A percentile compares a stretch with the other conserved stretches of the same genome.
Conservation (phyloP, 92 coral and sea anemone species). For the Zoanthus gigantus region DNA sequence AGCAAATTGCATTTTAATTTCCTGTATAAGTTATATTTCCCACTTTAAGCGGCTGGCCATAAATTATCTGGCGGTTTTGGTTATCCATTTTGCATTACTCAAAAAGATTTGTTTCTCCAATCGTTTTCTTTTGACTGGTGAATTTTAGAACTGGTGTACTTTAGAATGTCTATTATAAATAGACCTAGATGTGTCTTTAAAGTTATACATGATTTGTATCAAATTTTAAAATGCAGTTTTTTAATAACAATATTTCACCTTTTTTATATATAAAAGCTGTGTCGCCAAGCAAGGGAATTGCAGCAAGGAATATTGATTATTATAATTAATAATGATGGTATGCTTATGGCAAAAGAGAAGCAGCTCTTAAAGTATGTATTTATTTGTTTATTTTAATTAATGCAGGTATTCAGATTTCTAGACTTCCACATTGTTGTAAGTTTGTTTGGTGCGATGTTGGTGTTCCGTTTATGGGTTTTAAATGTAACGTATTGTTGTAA, state of each 20-base stretch:
- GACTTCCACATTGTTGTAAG: no score
- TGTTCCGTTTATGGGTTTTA: no score
- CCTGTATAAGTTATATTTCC: no score
- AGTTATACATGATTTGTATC: neutral
- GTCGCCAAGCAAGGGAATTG: conserved; percentile 13
- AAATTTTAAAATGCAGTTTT: neutral
- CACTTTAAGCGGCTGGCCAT: no score
- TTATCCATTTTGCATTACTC: no score
- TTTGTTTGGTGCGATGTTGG: no score
- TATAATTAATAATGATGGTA: neutral
- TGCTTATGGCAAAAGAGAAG: conserved; percentile 2
- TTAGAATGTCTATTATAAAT: neutral
- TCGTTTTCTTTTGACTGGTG: no score
- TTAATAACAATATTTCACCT: neutral
- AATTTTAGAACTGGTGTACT: neutral
- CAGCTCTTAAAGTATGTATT: conserved; percentile 7
- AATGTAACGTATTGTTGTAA: no score
- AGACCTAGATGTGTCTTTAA: neutral
- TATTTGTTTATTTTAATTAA: neutral
- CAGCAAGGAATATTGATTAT: conserved; percentile 2
- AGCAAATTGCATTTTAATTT: no score
- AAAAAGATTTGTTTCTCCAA: no score
- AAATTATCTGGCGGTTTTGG: no score
- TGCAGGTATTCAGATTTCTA: no score
- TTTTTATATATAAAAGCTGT: neutral